Evolutionary conservation across 1,140 invertebrate genomes (phyloP).

Genomic region (Protaetia brevitarsis): DNA sequence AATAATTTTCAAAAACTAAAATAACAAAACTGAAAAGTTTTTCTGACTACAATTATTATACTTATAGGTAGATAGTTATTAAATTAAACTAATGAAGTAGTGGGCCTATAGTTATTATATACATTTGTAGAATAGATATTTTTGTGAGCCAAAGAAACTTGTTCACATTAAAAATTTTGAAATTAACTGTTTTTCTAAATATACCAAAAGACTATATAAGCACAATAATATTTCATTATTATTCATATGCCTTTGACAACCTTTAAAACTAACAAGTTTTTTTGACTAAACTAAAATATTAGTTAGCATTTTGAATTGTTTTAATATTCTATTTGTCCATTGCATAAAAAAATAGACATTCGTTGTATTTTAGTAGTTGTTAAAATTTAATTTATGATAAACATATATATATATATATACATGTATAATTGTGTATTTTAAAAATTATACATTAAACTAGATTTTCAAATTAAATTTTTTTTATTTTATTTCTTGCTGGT

Average conservation of each 20-base stretch:
- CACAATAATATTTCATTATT: too few relatives aligned
- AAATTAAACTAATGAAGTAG: constrained; percentile 36
- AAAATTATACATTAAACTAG: constrained; percentile 31
- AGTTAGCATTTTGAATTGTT: constrained; percentile 21
- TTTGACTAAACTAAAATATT: constrained; percentile 16
- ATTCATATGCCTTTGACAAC: not conserved
- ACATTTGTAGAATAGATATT: constrained; percentile 32
- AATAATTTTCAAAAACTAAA: constrained; percentile 11
- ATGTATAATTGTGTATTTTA: constrained; percentile 37
- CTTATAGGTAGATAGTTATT: constrained; percentile 38
- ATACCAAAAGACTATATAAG: too few relatives aligned
- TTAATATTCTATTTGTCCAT: constrained; percentile 39
- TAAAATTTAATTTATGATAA: constrained; percentile 17
- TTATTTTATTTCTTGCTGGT: constrained; percentile 11
- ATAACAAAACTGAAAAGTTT: constrained; percentile 27
- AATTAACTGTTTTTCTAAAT: too few relatives aligned
- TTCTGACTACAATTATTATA: constrained; percentile 32
- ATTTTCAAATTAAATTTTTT: constrained; percentile 28
- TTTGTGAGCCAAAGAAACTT: constrained; percentile 33
- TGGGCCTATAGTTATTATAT: constrained; percentile 40
- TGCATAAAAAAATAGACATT: constrained; percentile 38
- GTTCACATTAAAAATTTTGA: too few relatives aligned
- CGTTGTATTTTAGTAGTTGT: constrained; percentile 28
- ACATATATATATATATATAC: constrained; percentile 34
- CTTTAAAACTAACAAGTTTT: not conserved